Evolutionary conservation across 2,113 vertebrate species (phyloP).

Genomic region (Potamarius usumacintae): DNA sequence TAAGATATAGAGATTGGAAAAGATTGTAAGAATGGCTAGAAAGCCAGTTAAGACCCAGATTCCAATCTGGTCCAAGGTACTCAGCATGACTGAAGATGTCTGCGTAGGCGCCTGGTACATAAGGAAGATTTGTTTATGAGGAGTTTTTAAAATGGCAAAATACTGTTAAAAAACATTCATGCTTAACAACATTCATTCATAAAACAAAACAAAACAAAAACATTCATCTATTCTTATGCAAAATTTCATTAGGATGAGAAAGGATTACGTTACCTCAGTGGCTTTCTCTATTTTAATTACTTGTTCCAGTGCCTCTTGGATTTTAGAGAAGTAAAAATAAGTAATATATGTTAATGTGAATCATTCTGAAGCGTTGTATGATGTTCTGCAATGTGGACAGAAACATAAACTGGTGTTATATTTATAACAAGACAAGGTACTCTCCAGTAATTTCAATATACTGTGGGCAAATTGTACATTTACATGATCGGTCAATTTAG

Average conservation of each 20-base stretch:
- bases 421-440: neutral
- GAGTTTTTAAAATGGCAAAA: neutral
- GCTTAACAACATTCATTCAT: no score
- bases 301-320: neutral
- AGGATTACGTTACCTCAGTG: constrained; percentile 23
- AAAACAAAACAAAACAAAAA: no score
- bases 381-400: neutral
- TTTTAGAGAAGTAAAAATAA: neutral
- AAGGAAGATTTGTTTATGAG: neutral
- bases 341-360: neutral
- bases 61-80: constrained; percentile 17
- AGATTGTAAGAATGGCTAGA: constrained; percentile 62
- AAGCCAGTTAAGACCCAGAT: constrained; percentile 66
- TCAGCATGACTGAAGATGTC: constrained; percentile 54
- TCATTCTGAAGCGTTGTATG: neutral
- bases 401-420: neutral
- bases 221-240: neutral
- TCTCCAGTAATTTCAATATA: neutral
- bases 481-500: neutral
- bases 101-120: neutral
- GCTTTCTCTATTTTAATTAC: neutral
- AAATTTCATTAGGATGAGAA: neutral
- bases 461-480: neutral
- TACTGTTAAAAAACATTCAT: neutral
- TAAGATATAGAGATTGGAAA: constrained; percentile 71